These are phyloP conservation scores for Chloromyia formosa DNA, from an alignment of 2,888 invertebrate genomes.

Conservation along the genomic window DNA sequence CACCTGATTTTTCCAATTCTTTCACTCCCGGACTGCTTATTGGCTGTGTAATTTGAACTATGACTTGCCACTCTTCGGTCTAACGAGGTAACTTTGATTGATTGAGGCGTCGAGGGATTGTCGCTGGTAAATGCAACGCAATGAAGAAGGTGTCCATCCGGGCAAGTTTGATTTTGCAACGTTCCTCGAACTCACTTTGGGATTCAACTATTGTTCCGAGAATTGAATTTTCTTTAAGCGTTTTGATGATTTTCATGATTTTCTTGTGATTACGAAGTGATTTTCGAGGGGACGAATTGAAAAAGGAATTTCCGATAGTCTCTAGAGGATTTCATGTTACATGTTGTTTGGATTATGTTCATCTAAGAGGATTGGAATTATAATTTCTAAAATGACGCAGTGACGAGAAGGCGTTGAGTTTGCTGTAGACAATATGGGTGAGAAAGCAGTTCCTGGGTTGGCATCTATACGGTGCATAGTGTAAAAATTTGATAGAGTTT, in stretches of 20 bases:
- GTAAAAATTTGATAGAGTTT: too few species aligned
- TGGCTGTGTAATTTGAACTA: constrained; percentile 35
- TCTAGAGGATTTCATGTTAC: neutral
- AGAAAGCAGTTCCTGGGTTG: too few species aligned
- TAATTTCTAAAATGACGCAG: too few species aligned
- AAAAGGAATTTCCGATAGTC: neutral
- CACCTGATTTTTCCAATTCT: neutral
- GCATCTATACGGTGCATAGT: too few species aligned
- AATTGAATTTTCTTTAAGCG: constrained; percentile 39
- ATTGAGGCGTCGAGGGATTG: constrained; percentile 35
- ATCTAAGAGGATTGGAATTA: neutral
- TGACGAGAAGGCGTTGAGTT: too few species aligned
- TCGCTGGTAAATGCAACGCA: neutral
- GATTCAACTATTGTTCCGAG: constrained; percentile 40
- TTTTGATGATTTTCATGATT: constrained; percentile 34
- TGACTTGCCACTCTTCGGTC: constrained; percentile 31
- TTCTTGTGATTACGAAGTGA: constrained; percentile 32
- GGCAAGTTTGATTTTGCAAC: too few species aligned
- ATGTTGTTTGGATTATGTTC: neutral
- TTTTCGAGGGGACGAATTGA: neutral
- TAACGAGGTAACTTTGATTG: constrained; percentile 42
- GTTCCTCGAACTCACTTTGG: constrained; percentile 10
- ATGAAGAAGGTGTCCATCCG: constrained; percentile 3
- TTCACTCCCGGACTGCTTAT: neutral
- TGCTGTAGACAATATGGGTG: too few species aligned